Base-by-base conservation (phyloP, 2,888 invertebrate genomes). In the Oligia strigilis region DNA sequence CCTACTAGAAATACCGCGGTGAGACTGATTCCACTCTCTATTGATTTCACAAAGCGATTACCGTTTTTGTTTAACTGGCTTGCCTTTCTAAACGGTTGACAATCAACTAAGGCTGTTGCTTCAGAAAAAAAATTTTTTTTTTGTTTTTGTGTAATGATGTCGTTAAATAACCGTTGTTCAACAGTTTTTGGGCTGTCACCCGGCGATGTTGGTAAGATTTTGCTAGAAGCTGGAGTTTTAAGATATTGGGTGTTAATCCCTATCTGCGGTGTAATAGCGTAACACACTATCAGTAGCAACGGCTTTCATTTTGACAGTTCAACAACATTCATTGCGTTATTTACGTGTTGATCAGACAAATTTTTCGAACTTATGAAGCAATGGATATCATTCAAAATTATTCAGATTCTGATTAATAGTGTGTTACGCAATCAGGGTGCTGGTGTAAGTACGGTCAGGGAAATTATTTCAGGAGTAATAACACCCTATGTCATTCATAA, bases 11-110 rank as follows among this genome's bases (percentile, higher is more conserved):
- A 85, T 80, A 82, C 74, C 75, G 75, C 71, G 58, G 82, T 73
- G 69, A 77, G 83, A 65, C 75, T 88, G 88, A 93, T 92, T 94
- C 92, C 88, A 83, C 88, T 86, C 83, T 91, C 92, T 90, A 93
- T 92, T 91, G 93, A 92, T 92, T 93, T 90, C 87, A 87, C 87
- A 86, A 92, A 90, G 86, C 90, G 85, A 88, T 90, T 85, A 78
- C n/a, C 62, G 86, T 90, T 91, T 90, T 90, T 90, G 84, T 89
- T 89, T 77, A 82, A 87, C 78, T 80, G 77, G 78, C 62, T 75
- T 55, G 80, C 83, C 87, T 88, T 90, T 90, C 88, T 90, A 86
- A 87, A 80, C 75, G 82, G 81, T 79, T 72, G 71, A 87, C 85
- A 78, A 86, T 89, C 84, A 88, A 86, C 80, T 84, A 84, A 62